Conservation (phyloP, 2,113 vertebrate genomes). For the Salvelinus fontinalis region DNA sequence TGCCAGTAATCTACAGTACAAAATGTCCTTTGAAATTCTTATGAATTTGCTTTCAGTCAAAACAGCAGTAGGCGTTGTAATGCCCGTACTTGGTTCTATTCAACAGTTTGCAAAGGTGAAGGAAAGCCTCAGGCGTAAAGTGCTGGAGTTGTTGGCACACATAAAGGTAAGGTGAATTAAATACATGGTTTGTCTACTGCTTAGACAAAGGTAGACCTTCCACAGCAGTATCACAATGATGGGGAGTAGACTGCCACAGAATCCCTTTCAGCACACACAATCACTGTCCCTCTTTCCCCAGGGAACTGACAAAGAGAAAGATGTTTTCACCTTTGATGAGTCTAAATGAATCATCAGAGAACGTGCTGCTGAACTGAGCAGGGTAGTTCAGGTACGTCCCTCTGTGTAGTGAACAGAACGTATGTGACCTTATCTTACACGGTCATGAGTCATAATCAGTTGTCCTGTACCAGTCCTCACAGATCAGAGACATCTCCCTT, state of each 20-base stretch:
- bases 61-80: not conserved
- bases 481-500: not conserved
- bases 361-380: slow-evolving; percentile 23
- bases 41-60: not conserved
- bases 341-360: slow-evolving; percentile 21
- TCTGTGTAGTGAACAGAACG: not conserved
- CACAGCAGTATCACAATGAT: not conserved
- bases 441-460: not conserved
- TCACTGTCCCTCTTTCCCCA: not conserved
- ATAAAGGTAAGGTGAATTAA: not conserved
- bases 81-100: not conserved
- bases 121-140: not conserved
- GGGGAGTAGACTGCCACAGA: too few relatives aligned
- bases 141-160: not conserved
- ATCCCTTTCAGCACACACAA: too few relatives aligned
- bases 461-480: not conserved
- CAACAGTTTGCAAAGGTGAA: not conserved
- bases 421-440: not conserved
- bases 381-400: slow-evolving; percentile 24
- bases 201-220: not conserved
- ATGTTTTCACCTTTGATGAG: slow-evolving; percentile 14
- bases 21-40: not conserved
- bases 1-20: too few relatives aligned
- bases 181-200: not conserved
- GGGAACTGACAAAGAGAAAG: not conserved